phyloP scores from a whole-genome alignment of 2,888 invertebrate species.

The Drosophila mimica region DNA sequence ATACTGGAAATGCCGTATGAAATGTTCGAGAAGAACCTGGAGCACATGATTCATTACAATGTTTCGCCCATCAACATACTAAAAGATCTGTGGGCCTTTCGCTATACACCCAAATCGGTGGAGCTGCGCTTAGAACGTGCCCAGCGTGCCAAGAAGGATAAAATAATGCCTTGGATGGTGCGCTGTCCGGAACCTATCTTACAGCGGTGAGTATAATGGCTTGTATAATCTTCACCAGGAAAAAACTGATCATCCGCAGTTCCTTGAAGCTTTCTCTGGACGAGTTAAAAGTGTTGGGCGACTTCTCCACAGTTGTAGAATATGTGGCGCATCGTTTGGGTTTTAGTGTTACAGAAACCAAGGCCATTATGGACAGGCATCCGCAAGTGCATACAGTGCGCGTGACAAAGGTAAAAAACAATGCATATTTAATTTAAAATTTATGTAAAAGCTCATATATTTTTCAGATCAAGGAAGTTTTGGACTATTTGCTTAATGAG shows the following conservation, averaged over 20 bases:
- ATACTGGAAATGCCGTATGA: constrained; percentile 87
- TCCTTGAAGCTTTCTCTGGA: constrained; percentile 82
- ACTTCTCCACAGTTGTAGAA: constrained; percentile 85
- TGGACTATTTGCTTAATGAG: constrained; percentile 87
- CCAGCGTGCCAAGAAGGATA: constrained; percentile 85
- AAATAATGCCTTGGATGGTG: constrained; percentile 89
- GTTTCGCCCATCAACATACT: constrained; percentile 86
- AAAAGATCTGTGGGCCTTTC: constrained; percentile 88
- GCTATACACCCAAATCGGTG: constrained; percentile 87
- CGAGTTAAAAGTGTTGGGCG: constrained; percentile 86
- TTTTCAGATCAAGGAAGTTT: constrained; percentile 86
- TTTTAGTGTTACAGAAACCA: constrained; percentile 85
- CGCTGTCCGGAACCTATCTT: constrained; percentile 87
- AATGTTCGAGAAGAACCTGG: constrained; percentile 86
- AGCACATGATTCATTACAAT: constrained; percentile 86
- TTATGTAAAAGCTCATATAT: neutral
- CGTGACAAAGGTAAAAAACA: constrained; percentile 86
- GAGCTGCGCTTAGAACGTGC: constrained; percentile 86
- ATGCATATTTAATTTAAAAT: neutral
- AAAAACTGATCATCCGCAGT: constrained; percentile 59
- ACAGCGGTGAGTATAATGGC: constrained; percentile 85
- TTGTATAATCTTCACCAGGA: neutral
- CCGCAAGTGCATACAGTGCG: constrained; percentile 86
- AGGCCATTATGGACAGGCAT: constrained; percentile 86
- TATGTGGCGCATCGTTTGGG: constrained; percentile 87